A percentile compares a stretch with the other conserved stretches of the same genome.
phyloP scores from a whole-genome alignment of 2,113 vertebrate genomes.

The Pseudorasbora parva region DNA sequence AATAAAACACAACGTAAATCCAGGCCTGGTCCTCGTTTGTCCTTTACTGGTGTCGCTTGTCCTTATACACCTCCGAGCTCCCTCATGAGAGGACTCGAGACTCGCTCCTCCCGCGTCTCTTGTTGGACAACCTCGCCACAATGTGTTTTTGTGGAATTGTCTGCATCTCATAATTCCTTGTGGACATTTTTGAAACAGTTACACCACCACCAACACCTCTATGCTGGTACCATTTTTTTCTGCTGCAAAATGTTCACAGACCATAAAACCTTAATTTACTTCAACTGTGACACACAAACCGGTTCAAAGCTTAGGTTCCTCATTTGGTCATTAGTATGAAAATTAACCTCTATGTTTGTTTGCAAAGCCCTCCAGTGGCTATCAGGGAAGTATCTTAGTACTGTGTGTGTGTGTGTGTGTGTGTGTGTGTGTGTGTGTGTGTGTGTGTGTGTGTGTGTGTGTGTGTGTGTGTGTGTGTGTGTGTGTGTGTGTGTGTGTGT shows the following conservation, averaged over 20 bases:
- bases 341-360: slow-evolving; percentile 46
- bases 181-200: neutral
- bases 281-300: neutral
- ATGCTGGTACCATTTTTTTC: neutral
- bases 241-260: neutral
- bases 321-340: slow-evolving; percentile 47
- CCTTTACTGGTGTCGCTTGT: too few species aligned
- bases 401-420: slow-evolving; percentile 33
- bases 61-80: too few species aligned
- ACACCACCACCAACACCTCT: neutral
- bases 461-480: slow-evolving; percentile 41
- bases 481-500: slow-evolving; percentile 33
- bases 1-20: too few species aligned
- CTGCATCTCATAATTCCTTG: neutral
- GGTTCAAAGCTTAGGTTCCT: slow-evolving; percentile 30
- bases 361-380: slow-evolving; percentile 45
- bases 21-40: too few species aligned
- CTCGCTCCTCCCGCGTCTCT: too few species aligned
- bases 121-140: too few species aligned
- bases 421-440: slow-evolving; percentile 34
- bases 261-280: slow-evolving; percentile 3
- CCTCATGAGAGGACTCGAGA: too few species aligned
- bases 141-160: neutral
- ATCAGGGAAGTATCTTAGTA: slow-evolving; percentile 21
- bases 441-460: slow-evolving; percentile 40